phyloP scores from a whole-genome alignment of 2,888 invertebrate genomes.

The Scaptomyza caliginosa region DNA sequence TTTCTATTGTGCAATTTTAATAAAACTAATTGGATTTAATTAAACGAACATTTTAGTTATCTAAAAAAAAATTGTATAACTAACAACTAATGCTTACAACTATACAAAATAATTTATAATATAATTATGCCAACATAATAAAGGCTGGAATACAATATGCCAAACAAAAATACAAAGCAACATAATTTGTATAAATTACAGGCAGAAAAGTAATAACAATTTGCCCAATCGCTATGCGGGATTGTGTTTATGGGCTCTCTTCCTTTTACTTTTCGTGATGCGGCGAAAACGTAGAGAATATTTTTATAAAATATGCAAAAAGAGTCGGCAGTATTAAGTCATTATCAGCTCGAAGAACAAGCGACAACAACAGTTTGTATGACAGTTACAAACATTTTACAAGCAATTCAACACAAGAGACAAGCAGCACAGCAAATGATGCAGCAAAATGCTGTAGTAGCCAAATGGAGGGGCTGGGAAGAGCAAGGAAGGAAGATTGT shows the following conservation, averaged over 20 bases:
- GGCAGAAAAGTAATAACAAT: conserved; percentile 33
- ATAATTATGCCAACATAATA: neutral
- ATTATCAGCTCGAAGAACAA: conserved; percentile 44
- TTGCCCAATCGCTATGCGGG: conserved; percentile 25
- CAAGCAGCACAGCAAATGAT: conserved; percentile 54
- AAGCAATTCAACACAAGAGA: conserved; percentile 64
- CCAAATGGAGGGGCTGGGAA: no score
- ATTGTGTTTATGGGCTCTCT: conserved; percentile 19
- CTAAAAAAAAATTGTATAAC: neutral
- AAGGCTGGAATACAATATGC: neutral
- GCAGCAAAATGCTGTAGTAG: conserved; percentile 45
- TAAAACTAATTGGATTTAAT: neutral
- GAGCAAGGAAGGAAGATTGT: neutral
- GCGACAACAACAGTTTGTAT: conserved; percentile 26
- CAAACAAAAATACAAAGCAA: conserved; percentile 36
- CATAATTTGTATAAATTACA: conserved; percentile 44
- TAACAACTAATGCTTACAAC: neutral
- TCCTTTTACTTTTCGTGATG: conserved; percentile 10
- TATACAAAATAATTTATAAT: neutral
- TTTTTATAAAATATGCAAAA: conserved; percentile 54
- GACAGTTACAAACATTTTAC: conserved; percentile 67
- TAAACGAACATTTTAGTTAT: neutral
- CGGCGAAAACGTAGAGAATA: conserved; percentile 40
- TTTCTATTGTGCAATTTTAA: neutral
- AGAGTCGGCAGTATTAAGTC: conserved; percentile 56